phyloP scores from a whole-genome alignment of 2,888 invertebrate genomes.

The Anorthoa munda region DNA sequence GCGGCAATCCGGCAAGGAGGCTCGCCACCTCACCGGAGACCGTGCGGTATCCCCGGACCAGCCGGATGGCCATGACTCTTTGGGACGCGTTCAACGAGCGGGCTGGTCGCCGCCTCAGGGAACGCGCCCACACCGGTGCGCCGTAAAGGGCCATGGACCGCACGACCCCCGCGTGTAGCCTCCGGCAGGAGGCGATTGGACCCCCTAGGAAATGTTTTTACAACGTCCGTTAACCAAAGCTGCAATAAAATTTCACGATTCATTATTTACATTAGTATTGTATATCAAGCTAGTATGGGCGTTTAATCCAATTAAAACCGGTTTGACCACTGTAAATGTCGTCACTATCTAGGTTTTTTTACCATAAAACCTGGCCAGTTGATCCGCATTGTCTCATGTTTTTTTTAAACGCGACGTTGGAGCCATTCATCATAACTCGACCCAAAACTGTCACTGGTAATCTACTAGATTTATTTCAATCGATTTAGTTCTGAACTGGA shows the following conservation, averaged over 20 bases:
- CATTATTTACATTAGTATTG: constrained; percentile 4
- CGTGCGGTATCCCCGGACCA: no score
- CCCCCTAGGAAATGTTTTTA: not conserved
- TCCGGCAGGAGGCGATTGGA: no score
- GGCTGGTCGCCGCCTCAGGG: no score
- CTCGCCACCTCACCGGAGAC: no score
- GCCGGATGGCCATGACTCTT: no score
- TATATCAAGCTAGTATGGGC: not conserved
- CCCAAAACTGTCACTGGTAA: constrained; percentile 43
- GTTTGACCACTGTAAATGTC: not conserved
- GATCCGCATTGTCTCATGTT: constrained; percentile 56
- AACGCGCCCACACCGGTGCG: no score
- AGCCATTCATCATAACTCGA: constrained; percentile 38
- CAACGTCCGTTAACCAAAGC: not conserved
- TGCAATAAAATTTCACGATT: not conserved
- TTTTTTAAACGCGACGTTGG: constrained; percentile 20
- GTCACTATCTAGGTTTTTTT: constrained; percentile 28
- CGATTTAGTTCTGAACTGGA: constrained; percentile 29
- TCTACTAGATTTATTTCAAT: constrained; percentile 46
- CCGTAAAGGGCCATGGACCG: no score
- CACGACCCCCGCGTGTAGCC: no score
- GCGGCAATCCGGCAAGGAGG: no score
- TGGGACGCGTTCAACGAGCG: no score
- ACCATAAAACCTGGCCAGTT: constrained; percentile 14
- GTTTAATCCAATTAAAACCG: constrained; percentile 23